A percentile compares a stretch with the other conserved stretches of the same genome.
Evolutionary conservation across 2,113 vertebrate species (phyloP).

Genomic region (Tricholaema leucomelas): DNA sequence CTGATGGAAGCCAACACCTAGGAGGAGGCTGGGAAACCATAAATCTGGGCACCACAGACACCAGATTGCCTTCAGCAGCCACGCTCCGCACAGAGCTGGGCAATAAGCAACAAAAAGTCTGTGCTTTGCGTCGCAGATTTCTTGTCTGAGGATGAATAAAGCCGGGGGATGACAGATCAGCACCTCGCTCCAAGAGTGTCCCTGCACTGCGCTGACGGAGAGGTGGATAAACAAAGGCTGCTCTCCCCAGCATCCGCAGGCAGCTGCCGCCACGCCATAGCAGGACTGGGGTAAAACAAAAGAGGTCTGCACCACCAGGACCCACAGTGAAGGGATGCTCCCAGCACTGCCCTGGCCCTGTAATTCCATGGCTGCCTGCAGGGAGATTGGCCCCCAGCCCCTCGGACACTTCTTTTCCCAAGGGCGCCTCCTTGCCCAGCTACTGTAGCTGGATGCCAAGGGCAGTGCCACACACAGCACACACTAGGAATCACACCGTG

Average conservation of each 20-base stretch:
- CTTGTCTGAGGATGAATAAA: constrained; percentile 67
- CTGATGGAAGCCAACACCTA: constrained; percentile 31
- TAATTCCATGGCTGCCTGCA: neutral
- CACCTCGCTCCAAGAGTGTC: constrained; percentile 55
- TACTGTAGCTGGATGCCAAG: rapidly evolving
- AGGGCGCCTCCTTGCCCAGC: neutral
- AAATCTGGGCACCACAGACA: constrained; percentile 65
- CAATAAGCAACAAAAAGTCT: constrained; percentile 56
- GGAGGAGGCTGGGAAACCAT: neutral
- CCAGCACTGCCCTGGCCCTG: neutral
- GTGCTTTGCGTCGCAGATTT: constrained; percentile 1
- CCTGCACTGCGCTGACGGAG: neutral
- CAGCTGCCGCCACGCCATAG: neutral
- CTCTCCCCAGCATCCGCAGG: constrained; percentile 3
- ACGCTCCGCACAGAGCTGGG: constrained; percentile 10
- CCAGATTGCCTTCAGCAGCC: constrained; percentile 66
- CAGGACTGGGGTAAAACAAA: neutral
- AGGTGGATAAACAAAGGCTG: constrained; percentile 49
- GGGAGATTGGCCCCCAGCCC: neutral
- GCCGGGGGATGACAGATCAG: constrained; percentile 54
- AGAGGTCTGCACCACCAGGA: neutral
- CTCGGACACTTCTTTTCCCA: neutral
- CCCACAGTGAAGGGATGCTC: neutral
- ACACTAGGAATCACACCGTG: rapidly evolving
- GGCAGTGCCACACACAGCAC: rapidly evolving